Percentiles rank a stretch among this genome's conserved stretches.
Conservation (phyloP, 2,888 invertebrate genomes). For the Stenodema calcarata region DNA sequence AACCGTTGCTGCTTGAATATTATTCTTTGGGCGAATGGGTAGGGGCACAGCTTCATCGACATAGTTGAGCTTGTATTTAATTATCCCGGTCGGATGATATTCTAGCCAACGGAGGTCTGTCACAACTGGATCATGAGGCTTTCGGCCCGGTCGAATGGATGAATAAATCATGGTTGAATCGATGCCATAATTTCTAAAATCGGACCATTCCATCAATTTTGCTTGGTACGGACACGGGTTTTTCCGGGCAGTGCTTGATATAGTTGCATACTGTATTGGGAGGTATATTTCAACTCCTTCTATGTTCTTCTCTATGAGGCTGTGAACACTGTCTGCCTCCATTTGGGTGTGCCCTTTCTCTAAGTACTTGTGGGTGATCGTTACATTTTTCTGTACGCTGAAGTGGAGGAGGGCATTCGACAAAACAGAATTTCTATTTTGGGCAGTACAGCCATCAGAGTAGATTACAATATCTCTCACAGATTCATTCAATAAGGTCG, state of each 20-base stretch:
- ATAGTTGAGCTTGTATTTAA: background rate
- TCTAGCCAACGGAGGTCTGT: background rate
- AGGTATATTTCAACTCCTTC: too few species aligned
- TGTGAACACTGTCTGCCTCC: constrained; percentile 57
- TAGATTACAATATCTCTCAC: background rate
- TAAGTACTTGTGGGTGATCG: constrained; percentile 59
- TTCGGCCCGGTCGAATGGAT: too few species aligned
- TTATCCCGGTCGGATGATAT: background rate
- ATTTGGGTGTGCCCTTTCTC: constrained; percentile 59
- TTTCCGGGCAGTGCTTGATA: too few species aligned
- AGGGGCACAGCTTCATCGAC: background rate
- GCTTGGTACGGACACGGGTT: too few species aligned
- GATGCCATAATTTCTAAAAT: too few species aligned
- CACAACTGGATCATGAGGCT: background rate
- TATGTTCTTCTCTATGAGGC: constrained; percentile 56
- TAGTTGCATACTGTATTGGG: too few species aligned
- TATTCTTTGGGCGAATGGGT: background rate
- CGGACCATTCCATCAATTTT: too few species aligned
- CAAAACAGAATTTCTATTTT: constrained; percentile 14
- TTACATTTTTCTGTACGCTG: too few species aligned
- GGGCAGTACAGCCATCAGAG: constrained; percentile 30
- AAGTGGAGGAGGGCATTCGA: constrained; percentile 32
- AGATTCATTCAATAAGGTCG: background rate
- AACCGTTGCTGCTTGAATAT: background rate
- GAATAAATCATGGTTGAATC: too few species aligned